A percentile compares a stretch with the other conserved stretches of the same genome.
Conservation (phyloP, 2,888 invertebrate genomes). For the Lasius platythorax region DNA sequence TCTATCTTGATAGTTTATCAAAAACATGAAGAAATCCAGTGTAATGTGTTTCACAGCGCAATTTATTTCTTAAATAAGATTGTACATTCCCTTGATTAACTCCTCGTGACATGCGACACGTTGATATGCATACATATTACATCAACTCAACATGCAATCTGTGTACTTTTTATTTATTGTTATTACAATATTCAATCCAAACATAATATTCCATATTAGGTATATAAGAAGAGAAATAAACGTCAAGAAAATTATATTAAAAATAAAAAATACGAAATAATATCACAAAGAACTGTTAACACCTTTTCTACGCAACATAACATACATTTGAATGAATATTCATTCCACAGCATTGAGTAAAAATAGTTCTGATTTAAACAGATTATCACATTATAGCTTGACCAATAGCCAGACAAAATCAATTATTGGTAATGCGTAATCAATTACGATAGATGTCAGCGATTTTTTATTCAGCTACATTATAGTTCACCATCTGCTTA, state of each 20-base stretch:
- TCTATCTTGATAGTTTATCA: conserved; percentile 23
- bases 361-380: not conserved
- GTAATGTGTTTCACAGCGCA: conserved; percentile 7
- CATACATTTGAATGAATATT: not conserved
- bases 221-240: not conserved
- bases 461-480: not conserved
- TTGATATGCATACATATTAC: conserved; percentile 52
- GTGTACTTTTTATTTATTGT: conserved; percentile 33
- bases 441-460: not conserved
- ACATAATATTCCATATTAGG: not conserved
- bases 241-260: not conserved
- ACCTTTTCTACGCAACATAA: not conserved
- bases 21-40: conserved; percentile 40
- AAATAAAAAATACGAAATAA: not conserved
- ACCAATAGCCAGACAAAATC: not conserved
- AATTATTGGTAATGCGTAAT: not conserved
- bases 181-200: conserved; percentile 21
- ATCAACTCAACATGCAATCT: conserved; percentile 54
- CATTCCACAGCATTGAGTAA: not conserved
- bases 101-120: conserved; percentile 67
- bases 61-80: conserved; percentile 35
- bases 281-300: not conserved
- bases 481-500: not conserved
- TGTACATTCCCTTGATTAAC: conserved; percentile 70
- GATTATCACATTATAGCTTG: not conserved